Conservation (phyloP, 1,140 invertebrate genomes). For the Tetranychus cinnabarinus region DNA sequence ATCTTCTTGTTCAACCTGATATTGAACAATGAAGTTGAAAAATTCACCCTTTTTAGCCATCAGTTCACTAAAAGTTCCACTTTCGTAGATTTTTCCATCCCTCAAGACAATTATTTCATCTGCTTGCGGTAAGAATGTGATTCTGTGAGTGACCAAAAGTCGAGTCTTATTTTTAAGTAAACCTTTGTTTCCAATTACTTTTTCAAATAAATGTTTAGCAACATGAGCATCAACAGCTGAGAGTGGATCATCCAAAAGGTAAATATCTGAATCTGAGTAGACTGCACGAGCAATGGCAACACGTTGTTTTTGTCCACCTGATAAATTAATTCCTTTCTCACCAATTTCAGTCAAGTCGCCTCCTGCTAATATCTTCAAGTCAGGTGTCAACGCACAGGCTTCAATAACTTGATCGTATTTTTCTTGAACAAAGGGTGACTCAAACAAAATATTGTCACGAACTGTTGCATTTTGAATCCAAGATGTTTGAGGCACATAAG, state of each 20-base stretch:
- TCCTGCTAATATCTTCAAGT: slow-evolving; percentile 19
- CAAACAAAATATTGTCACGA: slow-evolving; percentile 35
- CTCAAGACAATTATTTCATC: too few relatives aligned
- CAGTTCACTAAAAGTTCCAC: too few relatives aligned
- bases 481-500: slow-evolving; percentile 29
- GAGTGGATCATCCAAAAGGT: too few relatives aligned
- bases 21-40: too few relatives aligned
- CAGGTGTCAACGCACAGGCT: slow-evolving; percentile 17
- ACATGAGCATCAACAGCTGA: too few relatives aligned
- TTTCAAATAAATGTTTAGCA: too few relatives aligned
- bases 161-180: too few relatives aligned
- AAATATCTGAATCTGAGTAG: slow-evolving; percentile 14
- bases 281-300: slow-evolving; percentile 45
- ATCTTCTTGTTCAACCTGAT: too few relatives aligned
- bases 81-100: too few relatives aligned
- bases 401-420: slow-evolving; percentile 24
- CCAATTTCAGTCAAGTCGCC: slow-evolving; percentile 12
- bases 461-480: slow-evolving; percentile 34
- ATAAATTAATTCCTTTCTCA: slow-evolving; percentile 58
- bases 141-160: neutral
- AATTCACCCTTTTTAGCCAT: too few relatives aligned
- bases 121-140: too few relatives aligned
- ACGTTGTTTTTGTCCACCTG: slow-evolving; percentile 85
- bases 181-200: too few relatives aligned
- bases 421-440: slow-evolving; percentile 13